A percentile compares a stretch with the other conserved stretches of the same genome.
These are phyloP conservation scores for Desmophyllum pertusum DNA, from an alignment of 92 coral and sea anemone species.

Conservation along the genomic window DNA sequence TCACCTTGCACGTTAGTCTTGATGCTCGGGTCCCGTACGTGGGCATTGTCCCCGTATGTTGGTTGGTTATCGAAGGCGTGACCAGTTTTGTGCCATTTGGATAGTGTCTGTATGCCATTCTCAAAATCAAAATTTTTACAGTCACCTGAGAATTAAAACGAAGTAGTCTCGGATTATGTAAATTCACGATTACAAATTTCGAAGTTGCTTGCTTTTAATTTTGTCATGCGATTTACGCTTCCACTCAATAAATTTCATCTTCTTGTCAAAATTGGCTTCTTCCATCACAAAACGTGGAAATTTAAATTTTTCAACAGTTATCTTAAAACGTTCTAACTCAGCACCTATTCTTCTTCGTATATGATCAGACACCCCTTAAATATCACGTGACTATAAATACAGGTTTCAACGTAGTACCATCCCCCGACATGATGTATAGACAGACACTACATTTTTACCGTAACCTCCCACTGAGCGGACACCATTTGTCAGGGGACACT, in stretches of 20 bases:
- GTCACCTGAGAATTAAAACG: not conserved
- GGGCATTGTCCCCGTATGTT: constrained; percentile 51
- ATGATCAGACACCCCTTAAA: not conserved
- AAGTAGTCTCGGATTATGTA: not conserved
- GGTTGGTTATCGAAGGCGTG: constrained; percentile 64
- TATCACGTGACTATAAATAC: too few relatives aligned
- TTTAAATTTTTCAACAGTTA: too few relatives aligned
- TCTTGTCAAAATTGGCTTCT: not conserved
- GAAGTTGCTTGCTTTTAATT: not conserved
- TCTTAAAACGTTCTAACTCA: not conserved
- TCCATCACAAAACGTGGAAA: not conserved
- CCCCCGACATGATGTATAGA: too few relatives aligned
- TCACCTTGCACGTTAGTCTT: constrained; percentile 59
- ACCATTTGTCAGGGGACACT: too few relatives aligned
- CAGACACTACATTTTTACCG: too few relatives aligned
- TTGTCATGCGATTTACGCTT: too few relatives aligned
- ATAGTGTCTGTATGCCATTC: constrained; percentile 38
- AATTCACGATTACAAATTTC: not conserved
- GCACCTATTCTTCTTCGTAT: not conserved
- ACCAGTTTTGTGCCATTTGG: constrained; percentile 64
- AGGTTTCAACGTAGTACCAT: too few relatives aligned
- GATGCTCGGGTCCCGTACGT: constrained; percentile 32
- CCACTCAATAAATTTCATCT: too few relatives aligned
- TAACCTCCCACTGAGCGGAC: too few relatives aligned
- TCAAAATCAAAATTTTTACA: constrained; percentile 58